A percentile compares a stretch with the other conserved stretches of the same genome.
Conservation (phyloP, 2,797 vertebrate species). For the Gymnopithys bicolor region DNA sequence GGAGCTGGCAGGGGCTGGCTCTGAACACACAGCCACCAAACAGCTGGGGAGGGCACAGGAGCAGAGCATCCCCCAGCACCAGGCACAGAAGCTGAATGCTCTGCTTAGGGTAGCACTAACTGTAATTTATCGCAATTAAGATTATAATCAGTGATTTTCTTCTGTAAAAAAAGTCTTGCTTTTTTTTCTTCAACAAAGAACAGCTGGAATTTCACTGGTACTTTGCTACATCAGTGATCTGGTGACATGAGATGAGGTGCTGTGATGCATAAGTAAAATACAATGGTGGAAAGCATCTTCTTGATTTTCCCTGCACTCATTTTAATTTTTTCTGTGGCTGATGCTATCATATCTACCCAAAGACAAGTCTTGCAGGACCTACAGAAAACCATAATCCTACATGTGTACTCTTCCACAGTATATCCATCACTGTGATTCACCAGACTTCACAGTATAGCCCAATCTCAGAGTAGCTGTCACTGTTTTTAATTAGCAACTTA, state of each 20-base stretch:
- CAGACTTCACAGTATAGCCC: not conserved
- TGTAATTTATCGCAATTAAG: not conserved
- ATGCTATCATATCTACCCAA: not conserved
- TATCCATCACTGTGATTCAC: not conserved
- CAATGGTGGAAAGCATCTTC: not conserved
- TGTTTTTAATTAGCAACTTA: not conserved
- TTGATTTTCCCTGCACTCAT: not conserved
- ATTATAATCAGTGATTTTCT: not conserved
- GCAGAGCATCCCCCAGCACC: not conserved
- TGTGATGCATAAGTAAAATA: not conserved
- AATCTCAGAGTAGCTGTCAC: not conserved
- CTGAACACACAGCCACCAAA: not conserved
- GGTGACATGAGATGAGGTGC: not conserved
- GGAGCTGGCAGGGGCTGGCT: not conserved
- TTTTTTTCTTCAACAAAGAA: not conserved
- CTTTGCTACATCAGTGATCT: not conserved
- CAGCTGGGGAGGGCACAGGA: not conserved
- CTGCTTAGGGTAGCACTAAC: not conserved
- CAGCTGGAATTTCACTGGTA: not conserved
- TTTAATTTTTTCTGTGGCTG: not conserved
- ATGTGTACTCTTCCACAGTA: not conserved
- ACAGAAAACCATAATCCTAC: not conserved
- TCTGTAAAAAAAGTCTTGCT: not conserved
- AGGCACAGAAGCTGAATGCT: not conserved
- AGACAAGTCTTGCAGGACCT: not conserved